These are phyloP conservation scores for Heliconius himera DNA, from an alignment of 1,140 invertebrate species.

Conservation along the genomic window DNA sequence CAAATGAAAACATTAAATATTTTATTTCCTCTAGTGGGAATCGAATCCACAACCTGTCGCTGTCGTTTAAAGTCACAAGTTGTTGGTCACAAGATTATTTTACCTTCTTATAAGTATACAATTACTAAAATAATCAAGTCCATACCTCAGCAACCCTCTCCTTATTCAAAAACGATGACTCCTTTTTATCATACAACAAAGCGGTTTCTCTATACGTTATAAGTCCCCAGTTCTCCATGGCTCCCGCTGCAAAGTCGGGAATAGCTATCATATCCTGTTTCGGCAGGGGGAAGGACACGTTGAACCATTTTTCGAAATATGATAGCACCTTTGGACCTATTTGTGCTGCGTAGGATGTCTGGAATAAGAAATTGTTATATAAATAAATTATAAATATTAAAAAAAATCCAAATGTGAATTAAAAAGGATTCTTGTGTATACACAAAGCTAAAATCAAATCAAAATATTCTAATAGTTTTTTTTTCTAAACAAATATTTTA, in stretches of 20 bases:
- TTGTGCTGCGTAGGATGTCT: slow-evolving; percentile 82
- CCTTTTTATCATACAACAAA: slow-evolving; percentile 86
- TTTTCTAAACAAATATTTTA: no score
- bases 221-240: slow-evolving; percentile 91
- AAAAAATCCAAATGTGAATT: neutral
- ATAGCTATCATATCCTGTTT: slow-evolving; percentile 87
- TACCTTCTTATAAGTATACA: neutral
- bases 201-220: slow-evolving; percentile 85
- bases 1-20: neutral
- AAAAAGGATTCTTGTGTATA: no score
- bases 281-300: slow-evolving; percentile 75
- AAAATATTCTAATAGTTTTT: no score
- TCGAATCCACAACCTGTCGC: neutral
- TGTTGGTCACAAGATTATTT: neutral
- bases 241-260: slow-evolving; percentile 88
- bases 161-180: slow-evolving; percentile 84
- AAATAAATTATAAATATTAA: neutral
- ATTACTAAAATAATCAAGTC: neutral
- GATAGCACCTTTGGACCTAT: slow-evolving; percentile 89
- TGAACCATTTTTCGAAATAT: slow-evolving; percentile 84
- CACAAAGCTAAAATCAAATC: no score
- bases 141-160: slow-evolving; percentile 84
- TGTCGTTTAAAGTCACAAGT: neutral
- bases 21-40: neutral
- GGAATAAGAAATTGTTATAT: slow-evolving; percentile 52